Base-by-base conservation (phyloP, 2,888 invertebrate species). In the Agonum fuliginosum region DNA sequence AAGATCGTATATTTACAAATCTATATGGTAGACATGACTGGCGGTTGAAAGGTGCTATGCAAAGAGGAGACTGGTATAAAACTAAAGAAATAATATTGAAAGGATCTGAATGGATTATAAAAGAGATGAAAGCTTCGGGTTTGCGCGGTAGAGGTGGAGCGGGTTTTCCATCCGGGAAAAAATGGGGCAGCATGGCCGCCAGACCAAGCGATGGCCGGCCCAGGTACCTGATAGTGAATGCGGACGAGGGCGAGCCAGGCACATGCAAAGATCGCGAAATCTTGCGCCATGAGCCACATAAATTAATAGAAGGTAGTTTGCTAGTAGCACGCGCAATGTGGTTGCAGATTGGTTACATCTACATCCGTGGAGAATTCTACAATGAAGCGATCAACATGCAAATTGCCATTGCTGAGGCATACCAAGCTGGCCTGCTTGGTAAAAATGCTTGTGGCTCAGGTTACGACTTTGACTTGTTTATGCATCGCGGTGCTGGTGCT, bases 151-250 rank as follows among this genome's bases (percentile, higher is more conserved):
- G 99, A 65, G 99, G 99, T n/a, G 99, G 99, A 1, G 99, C 99
- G 72, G 99, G 99, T 81, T 99, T 99, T 85, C 99, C 99, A 0
- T 94, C 98, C 10, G 99, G 99, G 14, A 97, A 99, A 97, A 99
- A 99, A 87, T 99, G 99, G 99, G 97, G 98, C 3, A 99, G 99
- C 88, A 99, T 99, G 99, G 97, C 97, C n/a, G n/a, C n/a, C 85
- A 99, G 98, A 86, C 99, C 99, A 0, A 91, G 93, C 0, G 98
- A 98, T 87, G 98, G 98, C 8, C 93, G 99, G 78, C 99, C 99
- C 0, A 98, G 97, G 84, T 99, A 98, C 88, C 89, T 99, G 65
- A 99, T 99, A 1, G 97, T 99, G 0, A 99, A 99, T 86, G 99
- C 98, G 73, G 99, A 99, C 86, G 99, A 99, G 88, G 99, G 99